A percentile compares a stretch with the other conserved stretches of the same genome.
These are phyloP conservation scores for Lagenorhynchus albirostris DNA, from an alignment of 2,113 vertebrate genomes.

Conservation along the genomic window DNA sequence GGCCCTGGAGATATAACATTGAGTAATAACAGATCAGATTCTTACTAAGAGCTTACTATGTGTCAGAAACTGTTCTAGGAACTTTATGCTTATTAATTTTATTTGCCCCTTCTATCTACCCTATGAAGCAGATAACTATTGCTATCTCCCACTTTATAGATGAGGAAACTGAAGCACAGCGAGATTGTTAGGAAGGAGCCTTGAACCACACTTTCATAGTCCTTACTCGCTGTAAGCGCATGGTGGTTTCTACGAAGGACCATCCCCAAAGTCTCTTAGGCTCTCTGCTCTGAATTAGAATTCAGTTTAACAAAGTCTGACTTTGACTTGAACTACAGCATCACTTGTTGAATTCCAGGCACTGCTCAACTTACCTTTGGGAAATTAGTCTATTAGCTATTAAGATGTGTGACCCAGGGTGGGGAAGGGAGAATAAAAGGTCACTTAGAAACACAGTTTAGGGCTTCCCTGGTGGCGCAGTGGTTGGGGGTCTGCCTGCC, in stretches of 20 bases:
- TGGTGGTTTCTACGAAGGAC: not conserved
- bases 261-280: not conserved
- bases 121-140: not conserved
- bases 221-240: not conserved
- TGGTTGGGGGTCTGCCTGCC: too few species aligned
- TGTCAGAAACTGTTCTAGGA: slow-evolving; percentile 6
- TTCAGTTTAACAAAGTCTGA: not conserved
- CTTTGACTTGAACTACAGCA: not conserved
- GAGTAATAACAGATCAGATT: slow-evolving; percentile 21
- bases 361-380: not conserved
- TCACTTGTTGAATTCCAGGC: not conserved
- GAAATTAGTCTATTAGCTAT: not conserved
- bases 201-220: not conserved
- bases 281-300: not conserved
- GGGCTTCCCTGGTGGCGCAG: too few species aligned
- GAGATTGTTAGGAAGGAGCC: not conserved
- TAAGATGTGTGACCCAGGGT: not conserved
- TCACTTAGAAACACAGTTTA: not conserved
- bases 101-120: not conserved
- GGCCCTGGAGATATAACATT: not conserved
- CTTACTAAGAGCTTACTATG: not conserved
- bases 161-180: not conserved
- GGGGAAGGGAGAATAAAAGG: not conserved
- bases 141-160: not conserved
- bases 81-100: not conserved